A percentile compares a stretch with the other conserved stretches of the same genome.
Evolutionary conservation across 2,888 invertebrate species (phyloP).

Genomic region (Oconnorella tubifera): DNA sequence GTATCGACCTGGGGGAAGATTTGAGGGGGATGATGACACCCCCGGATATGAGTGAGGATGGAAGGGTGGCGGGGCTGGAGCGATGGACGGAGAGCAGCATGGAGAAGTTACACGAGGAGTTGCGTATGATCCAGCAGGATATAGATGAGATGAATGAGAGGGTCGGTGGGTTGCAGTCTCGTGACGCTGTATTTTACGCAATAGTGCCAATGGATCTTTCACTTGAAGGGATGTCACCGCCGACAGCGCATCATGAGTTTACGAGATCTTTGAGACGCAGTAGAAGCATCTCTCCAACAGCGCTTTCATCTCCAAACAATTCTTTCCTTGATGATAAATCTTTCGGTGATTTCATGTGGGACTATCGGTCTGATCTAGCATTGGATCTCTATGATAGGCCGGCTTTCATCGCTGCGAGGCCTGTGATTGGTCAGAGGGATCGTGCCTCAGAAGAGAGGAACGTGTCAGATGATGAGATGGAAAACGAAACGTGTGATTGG

Average conservation of each 20-base stretch:
- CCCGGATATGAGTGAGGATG: neutral
- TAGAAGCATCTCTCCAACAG: no score
- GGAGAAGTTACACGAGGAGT: conserved; percentile 17
- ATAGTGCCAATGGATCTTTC: neutral
- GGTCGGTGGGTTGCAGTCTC: conserved; percentile 14
- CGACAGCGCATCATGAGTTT: neutral
- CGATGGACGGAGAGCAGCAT: conserved; percentile 16
- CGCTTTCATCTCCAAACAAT: neutral
- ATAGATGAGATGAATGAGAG: conserved; percentile 19
- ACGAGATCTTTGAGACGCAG: neutral
- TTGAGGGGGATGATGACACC: conserved; percentile 22
- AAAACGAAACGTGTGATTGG: neutral
- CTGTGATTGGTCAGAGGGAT: neutral
- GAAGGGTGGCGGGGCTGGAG: neutral
- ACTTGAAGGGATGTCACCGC: neutral
- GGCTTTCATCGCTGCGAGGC: conserved; percentile 17
- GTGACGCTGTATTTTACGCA: neutral
- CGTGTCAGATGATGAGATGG: neutral
- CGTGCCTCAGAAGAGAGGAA: neutral
- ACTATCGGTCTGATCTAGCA: conserved; percentile 30
- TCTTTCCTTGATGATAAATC: conserved; percentile 3
- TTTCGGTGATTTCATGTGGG: conserved; percentile 26
- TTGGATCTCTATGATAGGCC: conserved; percentile 2
- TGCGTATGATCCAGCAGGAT: conserved; percentile 18
- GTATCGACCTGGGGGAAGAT: conserved; percentile 27